A percentile compares a stretch with the other conserved stretches of the same genome.
Conservation (phyloP, 2,797 vertebrate genomes). For the Lepus townsendii region DNA sequence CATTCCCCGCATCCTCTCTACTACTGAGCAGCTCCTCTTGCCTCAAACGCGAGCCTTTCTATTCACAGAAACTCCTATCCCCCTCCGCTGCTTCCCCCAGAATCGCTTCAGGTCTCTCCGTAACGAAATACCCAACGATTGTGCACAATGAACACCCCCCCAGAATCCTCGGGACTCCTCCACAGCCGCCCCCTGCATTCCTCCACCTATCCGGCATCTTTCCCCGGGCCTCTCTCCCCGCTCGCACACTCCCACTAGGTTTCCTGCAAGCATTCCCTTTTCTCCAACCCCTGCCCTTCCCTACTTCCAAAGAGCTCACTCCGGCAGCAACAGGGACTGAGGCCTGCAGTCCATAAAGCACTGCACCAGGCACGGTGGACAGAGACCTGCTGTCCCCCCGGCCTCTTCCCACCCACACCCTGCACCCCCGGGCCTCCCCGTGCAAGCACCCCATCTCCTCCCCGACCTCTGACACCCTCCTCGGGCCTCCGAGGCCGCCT, state of each 20-base stretch:
- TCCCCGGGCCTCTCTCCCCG: conserved; percentile 53
- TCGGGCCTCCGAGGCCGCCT: conserved; percentile 64
- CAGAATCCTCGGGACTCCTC: conserved; percentile 66
- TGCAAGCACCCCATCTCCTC: conserved; percentile 40
- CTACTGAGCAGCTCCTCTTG: neutral
- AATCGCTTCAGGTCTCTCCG: conserved; percentile 75
- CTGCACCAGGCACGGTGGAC: conserved; percentile 76
- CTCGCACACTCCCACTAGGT: conserved; percentile 39
- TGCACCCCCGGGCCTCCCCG: conserved; percentile 33
- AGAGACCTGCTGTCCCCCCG: conserved; percentile 41
- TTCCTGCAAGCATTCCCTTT: conserved; percentile 69
- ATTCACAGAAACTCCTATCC: conserved; percentile 60
- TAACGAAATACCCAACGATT: conserved; percentile 61
- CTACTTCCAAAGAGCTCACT: conserved; percentile 65
- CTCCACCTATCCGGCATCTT: conserved; percentile 74
- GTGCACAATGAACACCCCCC: conserved; percentile 79
- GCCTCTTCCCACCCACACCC: conserved; percentile 64
- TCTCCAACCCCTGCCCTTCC: conserved; percentile 74
- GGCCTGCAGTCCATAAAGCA: conserved; percentile 80
- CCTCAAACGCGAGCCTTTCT: conserved; percentile 59
- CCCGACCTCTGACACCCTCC: conserved; percentile 68
- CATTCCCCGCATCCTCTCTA: conserved; percentile 66
- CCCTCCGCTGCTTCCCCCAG: conserved; percentile 52
- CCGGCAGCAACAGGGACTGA: conserved; percentile 63
- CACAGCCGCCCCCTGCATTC: conserved; percentile 77